Conservation (phyloP, 2,113 vertebrate genomes). For the Pedetes capensis region DNA sequence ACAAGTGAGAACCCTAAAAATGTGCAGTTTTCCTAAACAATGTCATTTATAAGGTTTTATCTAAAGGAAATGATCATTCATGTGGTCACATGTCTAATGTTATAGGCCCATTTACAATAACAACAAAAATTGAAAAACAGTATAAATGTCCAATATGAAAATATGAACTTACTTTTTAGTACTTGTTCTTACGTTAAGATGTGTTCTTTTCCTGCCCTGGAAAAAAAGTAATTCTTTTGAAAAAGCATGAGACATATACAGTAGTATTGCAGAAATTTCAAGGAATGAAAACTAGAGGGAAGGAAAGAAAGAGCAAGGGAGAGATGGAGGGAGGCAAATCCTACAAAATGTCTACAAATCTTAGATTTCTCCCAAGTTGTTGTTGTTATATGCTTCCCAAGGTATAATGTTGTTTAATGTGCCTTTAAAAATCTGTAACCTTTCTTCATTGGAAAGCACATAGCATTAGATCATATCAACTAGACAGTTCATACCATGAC, state of each 20-base stretch:
- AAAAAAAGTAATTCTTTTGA: neutral
- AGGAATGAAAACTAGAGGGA: too few species aligned
- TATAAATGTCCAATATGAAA: neutral
- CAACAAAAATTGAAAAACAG: neutral
- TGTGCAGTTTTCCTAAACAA: neutral
- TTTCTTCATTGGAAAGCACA: neutral
- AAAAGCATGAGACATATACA: neutral
- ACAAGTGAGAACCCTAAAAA: neutral
- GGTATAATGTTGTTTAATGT: neutral
- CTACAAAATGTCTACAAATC: neutral
- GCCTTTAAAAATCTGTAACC: neutral
- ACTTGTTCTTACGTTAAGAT: neutral
- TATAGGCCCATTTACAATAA: neutral
- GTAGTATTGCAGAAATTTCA: too few species aligned
- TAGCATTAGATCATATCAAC: neutral
- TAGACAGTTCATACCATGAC: neutral
- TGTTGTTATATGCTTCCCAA: too few species aligned
- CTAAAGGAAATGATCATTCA: neutral
- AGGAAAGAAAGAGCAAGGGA: neutral
- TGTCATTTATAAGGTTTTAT: neutral
- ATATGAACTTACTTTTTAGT: neutral
- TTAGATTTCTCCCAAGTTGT: neutral
- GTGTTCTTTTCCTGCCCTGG: neutral
- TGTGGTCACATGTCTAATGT: neutral
- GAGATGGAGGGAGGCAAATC: neutral